A percentile compares a stretch with the other conserved stretches of the same genome.
These are phyloP conservation scores for Camptogramma bilineatum DNA, from an alignment of 2,888 invertebrate genomes.

Conservation along the genomic window DNA sequence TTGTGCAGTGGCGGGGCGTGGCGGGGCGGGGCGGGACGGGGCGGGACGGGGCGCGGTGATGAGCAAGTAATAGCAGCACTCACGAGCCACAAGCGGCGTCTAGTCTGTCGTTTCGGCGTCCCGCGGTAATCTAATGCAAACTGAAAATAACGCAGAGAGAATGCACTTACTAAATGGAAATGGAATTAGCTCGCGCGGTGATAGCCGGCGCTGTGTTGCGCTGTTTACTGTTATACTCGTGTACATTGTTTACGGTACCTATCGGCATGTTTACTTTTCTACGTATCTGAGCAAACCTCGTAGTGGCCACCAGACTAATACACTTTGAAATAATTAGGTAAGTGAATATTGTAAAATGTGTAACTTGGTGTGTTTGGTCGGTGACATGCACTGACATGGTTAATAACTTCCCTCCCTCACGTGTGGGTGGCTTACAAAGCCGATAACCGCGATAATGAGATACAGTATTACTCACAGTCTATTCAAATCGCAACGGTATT, in stretches of 20 bases:
- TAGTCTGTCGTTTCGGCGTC: constrained; percentile 7
- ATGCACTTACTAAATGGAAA: constrained; percentile 19
- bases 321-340: neutral
- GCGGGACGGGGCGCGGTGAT: constrained; percentile 5
- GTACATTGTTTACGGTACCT: neutral
- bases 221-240: neutral
- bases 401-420: neutral
- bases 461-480: neutral
- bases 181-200: constrained; percentile 5
- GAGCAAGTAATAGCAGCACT: constrained; percentile 24
- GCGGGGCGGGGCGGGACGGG: constrained; percentile 4
- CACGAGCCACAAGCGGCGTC: neutral
- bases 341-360: neutral
- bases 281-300: neutral
- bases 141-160: constrained; percentile 9
- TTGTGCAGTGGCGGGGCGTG: constrained; percentile 6
- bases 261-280: neutral
- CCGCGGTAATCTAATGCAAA: constrained; percentile 16
- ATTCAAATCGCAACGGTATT: constrained; percentile 13
- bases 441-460: neutral
- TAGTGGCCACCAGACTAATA: neutral
- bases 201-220: neutral
- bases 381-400: neutral
- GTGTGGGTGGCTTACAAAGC: constrained; percentile 4
- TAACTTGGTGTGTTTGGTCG: neutral